Percentiles rank a stretch among this genome's conserved stretches.
Conservation (phyloP, 2,113 vertebrate species). For the Carassius auratus region DNA sequence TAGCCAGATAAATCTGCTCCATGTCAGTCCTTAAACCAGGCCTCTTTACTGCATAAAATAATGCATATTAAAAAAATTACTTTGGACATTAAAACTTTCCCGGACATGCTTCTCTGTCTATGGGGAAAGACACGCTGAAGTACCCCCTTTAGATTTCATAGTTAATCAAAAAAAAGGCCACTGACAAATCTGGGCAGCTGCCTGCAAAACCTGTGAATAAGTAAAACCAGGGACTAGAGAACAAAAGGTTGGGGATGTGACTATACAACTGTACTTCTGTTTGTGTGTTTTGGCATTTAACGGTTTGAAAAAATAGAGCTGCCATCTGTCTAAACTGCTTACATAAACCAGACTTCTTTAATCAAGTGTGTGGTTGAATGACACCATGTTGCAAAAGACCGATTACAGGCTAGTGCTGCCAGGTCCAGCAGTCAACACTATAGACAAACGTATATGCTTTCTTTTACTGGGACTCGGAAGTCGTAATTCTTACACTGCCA, state of each 20-base stretch:
- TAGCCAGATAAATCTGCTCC: too few relatives aligned
- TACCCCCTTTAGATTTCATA: neutral
- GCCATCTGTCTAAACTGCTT: neutral
- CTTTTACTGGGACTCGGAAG: constrained; percentile 17
- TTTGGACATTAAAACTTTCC: neutral
- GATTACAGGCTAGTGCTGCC: constrained; percentile 64
- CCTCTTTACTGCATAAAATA: neutral
- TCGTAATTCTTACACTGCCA: constrained; percentile 22
- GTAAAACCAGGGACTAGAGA: neutral
- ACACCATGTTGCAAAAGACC: constrained; percentile 63
- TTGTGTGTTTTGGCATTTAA: neutral
- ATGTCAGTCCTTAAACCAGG: too few relatives aligned
- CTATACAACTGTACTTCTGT: neutral
- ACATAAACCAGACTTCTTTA: constrained; percentile 13
- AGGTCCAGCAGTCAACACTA: constrained; percentile 67
- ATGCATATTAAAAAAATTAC: neutral
- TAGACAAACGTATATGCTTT: constrained; percentile 60
- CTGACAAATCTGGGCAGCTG: constrained; percentile 55
- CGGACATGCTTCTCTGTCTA: neutral
- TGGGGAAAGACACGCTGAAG: neutral
- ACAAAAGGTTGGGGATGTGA: neutral
- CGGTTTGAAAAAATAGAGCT: neutral
- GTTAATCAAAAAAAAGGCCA: constrained; percentile 26
- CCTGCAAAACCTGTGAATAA: neutral
- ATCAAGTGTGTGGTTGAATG: constrained; percentile 58